These are phyloP conservation scores for Forficula auricularia DNA, from an alignment of 1,140 invertebrate genomes.

Conservation along the genomic window DNA sequence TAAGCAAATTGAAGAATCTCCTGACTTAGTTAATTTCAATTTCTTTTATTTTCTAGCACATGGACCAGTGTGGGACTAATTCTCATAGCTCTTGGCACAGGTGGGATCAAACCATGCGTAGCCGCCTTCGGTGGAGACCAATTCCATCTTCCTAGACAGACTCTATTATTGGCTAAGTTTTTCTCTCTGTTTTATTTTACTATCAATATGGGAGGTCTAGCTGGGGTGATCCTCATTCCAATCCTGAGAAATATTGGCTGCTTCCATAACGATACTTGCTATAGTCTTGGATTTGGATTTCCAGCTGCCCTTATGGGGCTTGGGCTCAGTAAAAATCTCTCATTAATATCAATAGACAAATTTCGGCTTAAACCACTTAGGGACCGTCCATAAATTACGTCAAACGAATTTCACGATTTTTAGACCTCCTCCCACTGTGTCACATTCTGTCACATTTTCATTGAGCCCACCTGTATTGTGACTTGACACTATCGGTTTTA, in stretches of 20 bases:
- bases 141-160: slow-evolving; percentile 42
- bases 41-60: slow-evolving; percentile 15
- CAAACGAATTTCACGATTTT: too few relatives aligned
- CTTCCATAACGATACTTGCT: slow-evolving; percentile 54
- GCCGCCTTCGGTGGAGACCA: slow-evolving; percentile 62
- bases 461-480: too few relatives aligned
- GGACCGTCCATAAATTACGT: too few relatives aligned
- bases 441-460: too few relatives aligned
- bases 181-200: slow-evolving; percentile 66
- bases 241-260: slow-evolving; percentile 49
- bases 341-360: too few relatives aligned
- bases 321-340: slow-evolving; percentile 32
- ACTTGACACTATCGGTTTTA: too few relatives aligned
- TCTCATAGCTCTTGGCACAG: slow-evolving; percentile 49
- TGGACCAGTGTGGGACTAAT: slow-evolving; percentile 35
- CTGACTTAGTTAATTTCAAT: background rate
- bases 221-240: slow-evolving; percentile 57
- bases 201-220: slow-evolving; percentile 59
- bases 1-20: background rate
- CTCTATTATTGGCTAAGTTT: slow-evolving; percentile 39
- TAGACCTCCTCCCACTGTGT: too few relatives aligned
- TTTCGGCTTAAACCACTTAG: too few relatives aligned
- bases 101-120: slow-evolving; percentile 64
- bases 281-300: slow-evolving; percentile 59
- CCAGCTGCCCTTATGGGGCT: slow-evolving; percentile 48